Percentiles rank a stretch among this genome's conserved stretches.
Evolutionary conservation across 2,888 invertebrate species (phyloP).

Genomic region (Tanytarsus gracilentus): DNA sequence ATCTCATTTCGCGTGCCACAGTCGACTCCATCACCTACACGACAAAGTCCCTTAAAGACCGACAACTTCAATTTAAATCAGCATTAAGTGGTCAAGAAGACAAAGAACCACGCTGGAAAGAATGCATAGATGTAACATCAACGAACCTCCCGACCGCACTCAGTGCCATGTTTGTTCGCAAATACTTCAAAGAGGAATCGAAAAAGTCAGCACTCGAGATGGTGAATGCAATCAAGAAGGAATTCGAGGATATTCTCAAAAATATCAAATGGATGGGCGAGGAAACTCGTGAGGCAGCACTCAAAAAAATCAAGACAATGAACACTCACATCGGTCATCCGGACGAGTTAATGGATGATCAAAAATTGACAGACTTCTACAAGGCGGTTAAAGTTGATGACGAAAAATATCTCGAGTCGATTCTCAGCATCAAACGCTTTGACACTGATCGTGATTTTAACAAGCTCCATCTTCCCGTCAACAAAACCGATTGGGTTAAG

Average conservation of each 20-base stretch:
- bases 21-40: constrained; percentile 40
- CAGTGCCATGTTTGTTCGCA: constrained; percentile 48
- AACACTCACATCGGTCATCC: constrained; percentile 63
- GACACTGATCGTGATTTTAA: constrained; percentile 46
- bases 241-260: constrained; percentile 55
- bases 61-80: constrained; percentile 39
- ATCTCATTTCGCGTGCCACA: constrained; percentile 46
- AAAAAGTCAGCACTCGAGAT: constrained; percentile 55
- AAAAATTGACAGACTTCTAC: constrained; percentile 48
- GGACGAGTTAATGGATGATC: constrained; percentile 56
- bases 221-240: constrained; percentile 54
- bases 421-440: constrained; percentile 46
- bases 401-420: constrained; percentile 44
- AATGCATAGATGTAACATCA: constrained; percentile 36
- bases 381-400: constrained; percentile 35
- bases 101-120: constrained; percentile 41
- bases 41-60: constrained; percentile 37
- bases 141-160: constrained; percentile 38
- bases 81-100: constrained; percentile 37
- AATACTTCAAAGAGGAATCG: constrained; percentile 56
- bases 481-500: constrained; percentile 48
- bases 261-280: constrained; percentile 68
- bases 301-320: constrained; percentile 56
- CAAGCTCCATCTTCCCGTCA: constrained; percentile 45
- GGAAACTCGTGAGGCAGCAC: constrained; percentile 50